These are phyloP conservation scores for Crepidodera aurea DNA, from an alignment of 2,888 invertebrate genomes.

Conservation along the genomic window DNA sequence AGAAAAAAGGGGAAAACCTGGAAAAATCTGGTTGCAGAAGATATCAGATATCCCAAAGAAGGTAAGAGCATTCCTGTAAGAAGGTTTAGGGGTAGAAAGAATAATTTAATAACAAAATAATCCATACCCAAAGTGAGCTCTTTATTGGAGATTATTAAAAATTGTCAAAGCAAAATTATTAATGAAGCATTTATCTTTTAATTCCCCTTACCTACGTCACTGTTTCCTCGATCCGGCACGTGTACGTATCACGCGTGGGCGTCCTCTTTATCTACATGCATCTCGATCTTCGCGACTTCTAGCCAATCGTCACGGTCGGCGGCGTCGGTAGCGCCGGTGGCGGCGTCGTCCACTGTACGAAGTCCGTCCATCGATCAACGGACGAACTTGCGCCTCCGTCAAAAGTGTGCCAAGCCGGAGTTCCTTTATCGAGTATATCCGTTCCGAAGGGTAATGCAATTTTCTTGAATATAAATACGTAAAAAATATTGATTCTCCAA, in stretches of 20 bases:
- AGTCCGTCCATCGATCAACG: conserved; percentile 1
- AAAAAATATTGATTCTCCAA: no score
- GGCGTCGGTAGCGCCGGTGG: conserved; percentile 5
- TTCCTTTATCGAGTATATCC: neutral
- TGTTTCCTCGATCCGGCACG: conserved; percentile 1
- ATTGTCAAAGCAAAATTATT: no score
- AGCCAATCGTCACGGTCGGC: neutral
- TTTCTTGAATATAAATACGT: no score
- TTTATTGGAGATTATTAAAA: no score
- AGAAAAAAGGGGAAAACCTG: no score
- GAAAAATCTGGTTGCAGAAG: no score
- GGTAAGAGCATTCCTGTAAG: no score
- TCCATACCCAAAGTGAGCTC: no score
- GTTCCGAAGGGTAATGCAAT: neutral
- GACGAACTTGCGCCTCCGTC: neutral
- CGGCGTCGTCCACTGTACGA: neutral
- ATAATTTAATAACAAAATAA: no score
- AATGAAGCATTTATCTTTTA: no score
- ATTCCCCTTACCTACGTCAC: neutral
- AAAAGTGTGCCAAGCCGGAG: neutral
- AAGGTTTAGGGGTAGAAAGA: no score
- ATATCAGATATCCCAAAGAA: no score
- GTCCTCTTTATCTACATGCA: conserved; percentile 15
- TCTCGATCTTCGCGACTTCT: conserved; percentile 5
- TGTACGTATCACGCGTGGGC: conserved; percentile 15